phyloP scores from a whole-genome alignment of 2,888 invertebrate genomes.

The Drosophila diplacantha region DNA sequence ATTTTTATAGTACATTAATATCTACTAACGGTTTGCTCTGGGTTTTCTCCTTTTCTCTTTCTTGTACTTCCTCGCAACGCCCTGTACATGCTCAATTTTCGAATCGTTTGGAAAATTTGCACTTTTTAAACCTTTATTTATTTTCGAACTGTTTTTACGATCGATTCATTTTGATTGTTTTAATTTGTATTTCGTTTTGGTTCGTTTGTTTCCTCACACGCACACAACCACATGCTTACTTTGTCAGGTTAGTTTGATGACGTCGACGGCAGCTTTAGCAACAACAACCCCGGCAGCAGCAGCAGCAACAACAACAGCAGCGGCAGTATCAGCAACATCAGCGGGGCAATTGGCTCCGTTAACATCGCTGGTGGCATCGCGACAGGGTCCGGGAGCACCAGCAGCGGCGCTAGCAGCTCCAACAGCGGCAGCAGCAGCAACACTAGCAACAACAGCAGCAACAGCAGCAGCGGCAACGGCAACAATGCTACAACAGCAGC shows the following conservation, averaged over 20 bases:
- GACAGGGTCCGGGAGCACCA: conserved; percentile 30
- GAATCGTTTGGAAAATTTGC: neutral
- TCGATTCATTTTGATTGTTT: conserved; percentile 54
- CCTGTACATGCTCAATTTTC: neutral
- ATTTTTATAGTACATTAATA: conserved; percentile 9
- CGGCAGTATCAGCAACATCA: conserved; percentile 32
- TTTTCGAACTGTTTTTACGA: neutral
- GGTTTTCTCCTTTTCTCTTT: conserved; percentile 14
- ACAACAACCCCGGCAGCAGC: conserved; percentile 54
- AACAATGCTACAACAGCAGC: conserved; percentile 44
- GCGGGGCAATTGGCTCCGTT: conserved; percentile 36
- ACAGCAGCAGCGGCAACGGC: conserved; percentile 33
- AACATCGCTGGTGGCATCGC: conserved; percentile 25
- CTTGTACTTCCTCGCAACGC: conserved; percentile 1
- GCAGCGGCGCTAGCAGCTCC: conserved; percentile 31
- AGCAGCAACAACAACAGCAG: conserved; percentile 39
- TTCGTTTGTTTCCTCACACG: conserved; percentile 41
- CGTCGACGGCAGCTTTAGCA: conserved; percentile 73
- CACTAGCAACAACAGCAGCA: conserved; percentile 24
- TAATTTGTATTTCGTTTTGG: conserved; percentile 55
- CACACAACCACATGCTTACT: conserved; percentile 68
- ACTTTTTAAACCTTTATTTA: neutral
- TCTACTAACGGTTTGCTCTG: conserved; percentile 50
- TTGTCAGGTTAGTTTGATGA: conserved; percentile 77
- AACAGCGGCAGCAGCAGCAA: conserved; percentile 32